Percentiles rank a stretch among this genome's conserved stretches.
These are phyloP conservation scores for Diabrotica undecimpunctata DNA, from an alignment of 1,140 invertebrate genomes.

Conservation along the genomic window DNA sequence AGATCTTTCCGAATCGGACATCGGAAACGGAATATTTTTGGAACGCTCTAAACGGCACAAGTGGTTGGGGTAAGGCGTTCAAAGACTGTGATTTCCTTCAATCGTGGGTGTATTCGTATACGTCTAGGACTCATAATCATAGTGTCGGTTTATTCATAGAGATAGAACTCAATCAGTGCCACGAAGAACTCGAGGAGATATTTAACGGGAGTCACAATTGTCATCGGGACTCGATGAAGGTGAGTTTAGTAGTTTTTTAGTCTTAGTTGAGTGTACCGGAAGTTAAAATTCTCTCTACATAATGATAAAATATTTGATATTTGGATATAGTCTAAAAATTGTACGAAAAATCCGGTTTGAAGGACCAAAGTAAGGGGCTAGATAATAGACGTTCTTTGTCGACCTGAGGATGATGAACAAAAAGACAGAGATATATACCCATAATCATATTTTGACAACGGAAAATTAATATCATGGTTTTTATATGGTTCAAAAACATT, in stretches of 20 bases:
- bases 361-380: too few species aligned
- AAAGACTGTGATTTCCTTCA: constrained; percentile 34
- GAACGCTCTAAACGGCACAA: constrained; percentile 25
- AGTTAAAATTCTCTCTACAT: too few species aligned
- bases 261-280: too few species aligned
- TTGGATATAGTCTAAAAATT: too few species aligned
- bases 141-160: constrained; percentile 41
- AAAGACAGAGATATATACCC: too few species aligned
- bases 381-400: too few species aligned
- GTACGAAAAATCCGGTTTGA: too few species aligned
- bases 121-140: constrained; percentile 19
- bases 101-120: constrained; percentile 37
- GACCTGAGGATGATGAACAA: too few species aligned
- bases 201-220: constrained; percentile 45
- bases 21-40: constrained; percentile 33
- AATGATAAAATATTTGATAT: too few species aligned
- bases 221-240: constrained; percentile 43
- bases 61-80: constrained; percentile 37
- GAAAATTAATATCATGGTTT: too few species aligned
- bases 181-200: constrained; percentile 40
- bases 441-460: too few species aligned
- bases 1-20: constrained; percentile 32
- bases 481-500: too few species aligned
- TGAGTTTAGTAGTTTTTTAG: constrained; percentile 30
- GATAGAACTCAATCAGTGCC: constrained; percentile 47